These are phyloP conservation scores for Trematocara variabile DNA, from an alignment of 2,113 vertebrate genomes.

Conservation along the genomic window DNA sequence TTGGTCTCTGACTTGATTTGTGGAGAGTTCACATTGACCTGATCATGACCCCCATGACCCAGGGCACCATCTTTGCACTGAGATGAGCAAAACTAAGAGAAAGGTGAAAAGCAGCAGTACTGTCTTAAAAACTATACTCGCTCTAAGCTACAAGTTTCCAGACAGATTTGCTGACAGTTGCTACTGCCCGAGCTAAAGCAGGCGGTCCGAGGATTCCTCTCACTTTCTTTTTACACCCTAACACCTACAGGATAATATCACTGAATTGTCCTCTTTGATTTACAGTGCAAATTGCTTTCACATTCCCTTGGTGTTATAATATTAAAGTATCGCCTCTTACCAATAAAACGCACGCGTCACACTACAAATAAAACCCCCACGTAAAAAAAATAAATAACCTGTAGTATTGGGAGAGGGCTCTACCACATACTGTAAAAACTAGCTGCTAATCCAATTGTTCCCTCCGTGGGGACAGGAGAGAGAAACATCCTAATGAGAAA, in stretches of 20 bases:
- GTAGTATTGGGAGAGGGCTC: not conserved
- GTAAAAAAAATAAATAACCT: not conserved
- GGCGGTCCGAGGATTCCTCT: not conserved
- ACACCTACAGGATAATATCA: slow-evolving; percentile 9
- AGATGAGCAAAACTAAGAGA: not conserved
- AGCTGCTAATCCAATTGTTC: slow-evolving; percentile 54
- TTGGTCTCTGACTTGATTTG: not conserved
- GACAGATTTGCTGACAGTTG: not conserved
- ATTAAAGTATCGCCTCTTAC: slow-evolving; percentile 8
- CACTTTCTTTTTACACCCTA: not conserved
- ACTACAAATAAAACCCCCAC: not conserved
- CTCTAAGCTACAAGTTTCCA: not conserved
- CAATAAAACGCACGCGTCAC: slow-evolving; percentile 8
- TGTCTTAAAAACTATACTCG: not conserved
- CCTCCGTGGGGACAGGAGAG: slow-evolving; percentile 11
- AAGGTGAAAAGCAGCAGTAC: not conserved
- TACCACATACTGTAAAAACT: slow-evolving; percentile 11
- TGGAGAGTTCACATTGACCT: not conserved
- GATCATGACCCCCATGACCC: not conserved
- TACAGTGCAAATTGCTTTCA: not conserved
- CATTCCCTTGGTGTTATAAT: slow-evolving; percentile 14
- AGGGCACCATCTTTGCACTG: not conserved
- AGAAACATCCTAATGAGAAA: slow-evolving; percentile 53
- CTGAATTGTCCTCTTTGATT: not conserved
- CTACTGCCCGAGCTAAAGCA: not conserved